Percentiles rank a stretch among this genome's conserved stretches.
These are phyloP conservation scores for Manis javanica DNA, from an alignment of 2,797 vertebrate genomes.

Conservation along the genomic window DNA sequence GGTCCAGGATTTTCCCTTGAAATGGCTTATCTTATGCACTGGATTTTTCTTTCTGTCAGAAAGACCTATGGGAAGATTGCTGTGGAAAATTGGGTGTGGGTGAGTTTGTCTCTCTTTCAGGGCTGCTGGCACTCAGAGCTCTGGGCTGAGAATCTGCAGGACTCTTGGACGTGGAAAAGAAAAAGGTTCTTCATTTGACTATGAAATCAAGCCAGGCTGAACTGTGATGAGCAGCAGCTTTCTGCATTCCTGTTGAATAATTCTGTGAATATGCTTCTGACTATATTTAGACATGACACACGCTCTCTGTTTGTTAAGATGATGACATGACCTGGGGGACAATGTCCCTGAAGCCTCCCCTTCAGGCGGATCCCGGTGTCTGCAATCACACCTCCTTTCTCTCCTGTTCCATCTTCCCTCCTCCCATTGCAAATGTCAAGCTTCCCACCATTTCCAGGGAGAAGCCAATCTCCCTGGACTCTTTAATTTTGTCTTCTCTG, in stretches of 20 bases:
- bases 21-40: not conserved
- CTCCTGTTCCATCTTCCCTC: not conserved
- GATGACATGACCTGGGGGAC: not conserved
- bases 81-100: not conserved
- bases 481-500: conserved; percentile 33
- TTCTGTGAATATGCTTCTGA: conserved; percentile 3
- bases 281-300: conserved; percentile 51
- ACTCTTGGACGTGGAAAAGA: not conserved
- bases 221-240: not conserved
- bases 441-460: not conserved
- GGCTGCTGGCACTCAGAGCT: not conserved
- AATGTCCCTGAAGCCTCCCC: not conserved
- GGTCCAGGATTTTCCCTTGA: not conserved
- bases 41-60: not conserved
- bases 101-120: not conserved
- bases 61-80: not conserved
- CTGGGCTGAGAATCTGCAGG: not conserved
- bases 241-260: conserved; percentile 46
- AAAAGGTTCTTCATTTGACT: not conserved
- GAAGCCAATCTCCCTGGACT: not conserved
- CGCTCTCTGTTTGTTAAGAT: conserved; percentile 46
- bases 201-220: conserved; percentile 38
- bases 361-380: not conserved
- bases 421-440: not conserved
- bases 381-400: not conserved